Percentiles rank a stretch among this genome's conserved stretches.
Evolutionary conservation across 2,797 vertebrate genomes (phyloP).

Genomic region (Sebastes baramenuke): DNA sequence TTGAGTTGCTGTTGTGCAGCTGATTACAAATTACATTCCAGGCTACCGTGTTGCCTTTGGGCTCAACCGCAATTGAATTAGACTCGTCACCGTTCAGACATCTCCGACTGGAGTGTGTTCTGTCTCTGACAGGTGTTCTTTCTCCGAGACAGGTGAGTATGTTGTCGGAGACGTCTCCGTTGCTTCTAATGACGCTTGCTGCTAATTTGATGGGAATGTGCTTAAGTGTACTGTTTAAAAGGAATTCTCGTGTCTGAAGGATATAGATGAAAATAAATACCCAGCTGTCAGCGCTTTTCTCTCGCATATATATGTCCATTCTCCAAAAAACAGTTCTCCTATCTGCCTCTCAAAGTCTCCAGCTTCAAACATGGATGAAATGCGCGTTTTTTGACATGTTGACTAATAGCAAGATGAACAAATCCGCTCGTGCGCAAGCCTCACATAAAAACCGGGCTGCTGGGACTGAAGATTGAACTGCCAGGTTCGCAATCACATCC

Average conservation of each 20-base stretch:
- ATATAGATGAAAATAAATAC: constrained; percentile 1
- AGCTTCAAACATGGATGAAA: neutral
- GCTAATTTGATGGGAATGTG: constrained; percentile 19
- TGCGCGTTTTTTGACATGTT: neutral
- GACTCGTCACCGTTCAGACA: constrained; percentile 46
- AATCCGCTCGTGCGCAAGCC: neutral
- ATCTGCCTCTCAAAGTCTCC: neutral
- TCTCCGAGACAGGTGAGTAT: constrained; percentile 35
- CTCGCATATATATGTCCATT: neutral
- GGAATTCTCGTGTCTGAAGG: neutral
- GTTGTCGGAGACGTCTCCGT: neutral
- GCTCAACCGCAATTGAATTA: constrained; percentile 64
- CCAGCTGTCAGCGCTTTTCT: constrained; percentile 11
- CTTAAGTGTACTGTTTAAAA: constrained; percentile 4
- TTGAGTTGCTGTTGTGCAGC: constrained; percentile 67
- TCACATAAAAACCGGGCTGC: neutral
- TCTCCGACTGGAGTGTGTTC: constrained; percentile 28
- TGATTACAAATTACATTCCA: constrained; percentile 70
- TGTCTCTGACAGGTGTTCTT: constrained; percentile 38
- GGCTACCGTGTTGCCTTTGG: constrained; percentile 51
- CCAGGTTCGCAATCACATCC: neutral
- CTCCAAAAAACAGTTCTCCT: neutral
- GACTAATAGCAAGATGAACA: neutral
- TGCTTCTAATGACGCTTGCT: constrained; percentile 11
- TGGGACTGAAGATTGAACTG: neutral